Conservation (phyloP, 2,888 invertebrate species). For the Parnassius smintheus region DNA sequence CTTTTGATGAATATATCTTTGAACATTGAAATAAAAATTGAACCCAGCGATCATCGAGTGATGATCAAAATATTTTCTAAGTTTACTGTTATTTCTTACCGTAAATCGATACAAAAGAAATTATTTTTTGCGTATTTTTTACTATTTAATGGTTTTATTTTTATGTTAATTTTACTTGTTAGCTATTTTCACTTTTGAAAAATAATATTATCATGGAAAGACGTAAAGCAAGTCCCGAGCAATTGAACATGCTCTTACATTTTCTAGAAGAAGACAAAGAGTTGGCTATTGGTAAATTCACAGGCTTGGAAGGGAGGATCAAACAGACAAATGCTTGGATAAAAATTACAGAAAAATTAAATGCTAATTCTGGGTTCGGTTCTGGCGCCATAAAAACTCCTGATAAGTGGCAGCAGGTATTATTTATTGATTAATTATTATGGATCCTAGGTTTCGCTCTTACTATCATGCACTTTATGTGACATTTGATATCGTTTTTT, state of each 20-base stretch:
- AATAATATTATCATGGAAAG: conserved; percentile 38
- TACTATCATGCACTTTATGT: neutral
- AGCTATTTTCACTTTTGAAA: no score
- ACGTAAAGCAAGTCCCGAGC: conserved; percentile 62
- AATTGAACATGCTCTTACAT: conserved; percentile 57
- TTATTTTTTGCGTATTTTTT: no score
- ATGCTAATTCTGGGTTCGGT: conserved; percentile 59
- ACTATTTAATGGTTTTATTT: no score
- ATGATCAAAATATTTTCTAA: no score
- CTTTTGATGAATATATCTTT: no score
- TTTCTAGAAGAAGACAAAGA: conserved; percentile 59
- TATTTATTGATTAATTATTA: neutral
- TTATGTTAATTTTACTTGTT: no score
- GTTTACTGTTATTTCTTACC: no score
- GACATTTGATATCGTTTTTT: no score
- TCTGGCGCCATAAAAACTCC: conserved; percentile 63
- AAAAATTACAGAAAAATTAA: conserved; percentile 60
- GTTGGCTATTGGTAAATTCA: conserved; percentile 56
- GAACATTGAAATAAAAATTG: no score
- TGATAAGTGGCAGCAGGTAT: conserved; percentile 64
- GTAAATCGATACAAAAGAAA: no score
- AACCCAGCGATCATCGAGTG: no score
- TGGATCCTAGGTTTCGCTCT: neutral
- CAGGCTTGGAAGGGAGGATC: conserved; percentile 54
- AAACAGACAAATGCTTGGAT: conserved; percentile 61